These are phyloP conservation scores for Neodiprion lecontei DNA, from an alignment of 1,140 invertebrate species.

Conservation along the genomic window DNA sequence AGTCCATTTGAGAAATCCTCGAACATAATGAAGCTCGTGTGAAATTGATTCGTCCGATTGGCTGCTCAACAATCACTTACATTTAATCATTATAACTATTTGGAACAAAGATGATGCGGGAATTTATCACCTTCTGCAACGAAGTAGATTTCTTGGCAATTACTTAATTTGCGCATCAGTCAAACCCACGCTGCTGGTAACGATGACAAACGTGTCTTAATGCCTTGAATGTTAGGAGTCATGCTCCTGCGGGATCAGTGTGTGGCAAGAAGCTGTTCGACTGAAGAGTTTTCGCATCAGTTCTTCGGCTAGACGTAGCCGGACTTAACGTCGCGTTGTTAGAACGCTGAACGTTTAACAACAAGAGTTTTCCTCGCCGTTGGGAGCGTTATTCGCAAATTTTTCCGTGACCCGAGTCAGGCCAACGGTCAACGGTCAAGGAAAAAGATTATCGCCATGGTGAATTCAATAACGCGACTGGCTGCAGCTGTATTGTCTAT, in stretches of 20 bases:
- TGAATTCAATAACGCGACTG: neutral
- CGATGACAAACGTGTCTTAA: slow-evolving; percentile 35
- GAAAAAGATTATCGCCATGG: neutral
- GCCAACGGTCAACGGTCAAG: neutral
- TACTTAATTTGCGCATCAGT: neutral
- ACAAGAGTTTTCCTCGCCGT: slow-evolving; percentile 9
- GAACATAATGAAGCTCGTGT: no score
- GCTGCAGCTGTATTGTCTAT: neutral
- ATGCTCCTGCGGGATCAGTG: slow-evolving; percentile 45
- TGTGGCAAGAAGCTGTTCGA: slow-evolving; percentile 30
- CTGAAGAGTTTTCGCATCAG: neutral
- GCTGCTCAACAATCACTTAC: no score
- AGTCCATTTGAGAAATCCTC: no score
- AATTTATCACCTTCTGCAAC: no score
- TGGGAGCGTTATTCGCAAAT: slow-evolving; percentile 33
- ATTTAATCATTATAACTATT: no score
- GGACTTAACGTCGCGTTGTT: slow-evolving; percentile 21
- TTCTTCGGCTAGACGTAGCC: slow-evolving; percentile 34
- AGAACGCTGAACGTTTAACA: slow-evolving; percentile 24
- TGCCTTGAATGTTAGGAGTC: slow-evolving; percentile 37
- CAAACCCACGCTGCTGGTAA: slow-evolving; percentile 29
- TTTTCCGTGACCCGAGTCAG: slow-evolving; percentile 28
- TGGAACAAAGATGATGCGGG: no score
- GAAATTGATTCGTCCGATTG: no score
- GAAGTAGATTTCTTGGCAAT: no score